phyloP scores from a whole-genome alignment of 92 coral and sea anemone species.

The Phenganax stokvisi region DNA sequence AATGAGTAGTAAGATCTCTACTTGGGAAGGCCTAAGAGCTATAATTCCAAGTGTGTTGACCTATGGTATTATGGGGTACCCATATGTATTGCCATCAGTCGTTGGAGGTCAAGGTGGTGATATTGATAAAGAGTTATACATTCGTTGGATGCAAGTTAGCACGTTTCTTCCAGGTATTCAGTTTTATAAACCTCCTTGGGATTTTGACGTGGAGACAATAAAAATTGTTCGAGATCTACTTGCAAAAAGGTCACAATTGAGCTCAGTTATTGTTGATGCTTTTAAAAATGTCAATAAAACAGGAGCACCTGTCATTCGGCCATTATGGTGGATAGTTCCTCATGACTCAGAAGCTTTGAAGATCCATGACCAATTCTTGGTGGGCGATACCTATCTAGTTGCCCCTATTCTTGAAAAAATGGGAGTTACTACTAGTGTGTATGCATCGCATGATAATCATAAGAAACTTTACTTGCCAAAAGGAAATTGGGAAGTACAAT shows the following conservation, averaged over 20 bases:
- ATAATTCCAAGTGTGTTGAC: constrained; percentile 72
- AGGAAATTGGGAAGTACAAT: constrained; percentile 65
- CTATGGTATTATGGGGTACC: constrained; percentile 73
- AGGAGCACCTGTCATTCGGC: constrained; percentile 64
- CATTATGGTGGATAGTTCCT: constrained; percentile 85
- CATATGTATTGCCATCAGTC: constrained; percentile 72
- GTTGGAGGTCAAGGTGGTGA: constrained; percentile 57
- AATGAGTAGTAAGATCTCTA: constrained; percentile 54
- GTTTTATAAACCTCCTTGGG: constrained; percentile 70
- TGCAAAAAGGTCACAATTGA: constrained; percentile 46
- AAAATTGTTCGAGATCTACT: constrained; percentile 48
- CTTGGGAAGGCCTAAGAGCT: constrained; percentile 67
- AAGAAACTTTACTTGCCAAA: constrained; percentile 60
- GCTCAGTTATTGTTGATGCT: constrained; percentile 46
- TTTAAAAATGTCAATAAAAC: constrained; percentile 56
- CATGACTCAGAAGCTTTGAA: constrained; percentile 51
- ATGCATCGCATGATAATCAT: background rate
- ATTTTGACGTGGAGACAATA: constrained; percentile 55
- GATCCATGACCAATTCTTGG: constrained; percentile 59
- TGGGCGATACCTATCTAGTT: constrained; percentile 59
- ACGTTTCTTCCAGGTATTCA: constrained; percentile 69
- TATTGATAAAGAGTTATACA: constrained; percentile 64
- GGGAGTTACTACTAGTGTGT: too few relatives aligned
- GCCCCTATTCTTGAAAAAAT: constrained; percentile 62
- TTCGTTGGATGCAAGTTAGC: constrained; percentile 74